These are phyloP conservation scores for Salvelinus namaycush DNA, from an alignment of 2,113 vertebrate species.

Conservation along the genomic window DNA sequence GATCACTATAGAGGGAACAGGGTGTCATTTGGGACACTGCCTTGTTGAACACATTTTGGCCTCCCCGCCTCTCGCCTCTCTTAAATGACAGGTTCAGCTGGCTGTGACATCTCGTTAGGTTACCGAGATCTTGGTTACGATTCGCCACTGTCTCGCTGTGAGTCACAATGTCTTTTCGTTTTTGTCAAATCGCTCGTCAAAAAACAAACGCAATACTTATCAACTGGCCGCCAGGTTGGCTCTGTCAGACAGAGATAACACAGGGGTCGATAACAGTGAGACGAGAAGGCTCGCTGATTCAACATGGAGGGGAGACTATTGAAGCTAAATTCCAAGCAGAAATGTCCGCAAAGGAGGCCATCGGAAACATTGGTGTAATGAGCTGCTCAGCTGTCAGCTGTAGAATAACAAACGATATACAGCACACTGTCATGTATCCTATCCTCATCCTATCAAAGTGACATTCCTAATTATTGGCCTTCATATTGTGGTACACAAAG, in stretches of 20 bases:
- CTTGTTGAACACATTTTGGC: neutral
- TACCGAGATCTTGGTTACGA: neutral
- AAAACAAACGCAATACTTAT: neutral
- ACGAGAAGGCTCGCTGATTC: neutral
- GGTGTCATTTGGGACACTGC: too few relatives aligned
- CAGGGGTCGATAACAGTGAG: neutral
- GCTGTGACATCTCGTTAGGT: neutral
- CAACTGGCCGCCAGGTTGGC: neutral
- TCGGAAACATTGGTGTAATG: neutral
- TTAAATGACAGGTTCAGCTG: neutral
- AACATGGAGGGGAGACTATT: constrained; percentile 24
- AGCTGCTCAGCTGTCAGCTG: neutral
- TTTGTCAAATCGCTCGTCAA: neutral
- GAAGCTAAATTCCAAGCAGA: constrained; percentile 10
- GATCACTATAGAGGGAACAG: too few relatives aligned
- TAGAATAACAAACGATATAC: neutral
- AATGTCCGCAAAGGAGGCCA: constrained; percentile 16
- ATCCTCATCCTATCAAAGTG: neutral
- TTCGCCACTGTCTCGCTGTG: neutral
- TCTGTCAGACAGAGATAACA: constrained; percentile 10
- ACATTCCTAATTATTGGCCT: neutral
- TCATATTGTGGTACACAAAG: constrained; percentile 17
- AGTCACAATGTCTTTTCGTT: neutral
- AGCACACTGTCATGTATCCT: neutral
- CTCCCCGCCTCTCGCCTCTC: neutral